Evolutionary conservation across 2,888 invertebrate genomes (phyloP), one percentile per base, ranked within the genome.

Genomic region (Alitta virens): DNA sequence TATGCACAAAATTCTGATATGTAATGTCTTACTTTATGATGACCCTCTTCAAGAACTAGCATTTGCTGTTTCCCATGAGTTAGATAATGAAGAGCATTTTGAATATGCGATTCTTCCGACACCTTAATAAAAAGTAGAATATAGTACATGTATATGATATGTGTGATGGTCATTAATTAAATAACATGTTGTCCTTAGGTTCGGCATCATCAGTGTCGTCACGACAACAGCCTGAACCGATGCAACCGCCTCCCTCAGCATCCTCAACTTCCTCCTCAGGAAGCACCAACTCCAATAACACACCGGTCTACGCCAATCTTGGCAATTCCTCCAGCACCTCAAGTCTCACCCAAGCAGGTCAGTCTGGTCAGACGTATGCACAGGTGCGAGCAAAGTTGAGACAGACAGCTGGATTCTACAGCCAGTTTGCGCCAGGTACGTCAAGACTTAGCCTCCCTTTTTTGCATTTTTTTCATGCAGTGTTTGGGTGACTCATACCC

Each of bases 331-430:
- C 33, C 33, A 33, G 33, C 12, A 33, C 33, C 12, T 33, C 33
- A 7, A 33, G 33, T 33, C 12, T 33, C 7, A 33, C 33, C 12
- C 33, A 33, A 12, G 46, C 46, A 3, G 46, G 46, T 46, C 18
- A 21, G n/a, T 7, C 3, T 1, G 54, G 58, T 2, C 63, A 56
- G 57, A 64, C 67, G 7, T 67, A 67, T 40, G 64, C 63, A 5
- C 67, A 67, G 53, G 57, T 50, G 12, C 38, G 63, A 16, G 55
- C 60, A 9, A 59, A 63, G 50, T 33, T 63, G 14, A 46, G 67
- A 21, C 67, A 64, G 9, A 63, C 57, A 7, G 56, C 51, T 7
- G 66, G 66, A 18, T 54, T 64, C 50, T 66, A 66, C 51, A 51
- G 56, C 24, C 66, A 64, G 56, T 62, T 60, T 38, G 58, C 62